Evolutionary conservation across 2,797 vertebrate genomes (phyloP).

Genomic region (Graptemys geographica): DNA sequence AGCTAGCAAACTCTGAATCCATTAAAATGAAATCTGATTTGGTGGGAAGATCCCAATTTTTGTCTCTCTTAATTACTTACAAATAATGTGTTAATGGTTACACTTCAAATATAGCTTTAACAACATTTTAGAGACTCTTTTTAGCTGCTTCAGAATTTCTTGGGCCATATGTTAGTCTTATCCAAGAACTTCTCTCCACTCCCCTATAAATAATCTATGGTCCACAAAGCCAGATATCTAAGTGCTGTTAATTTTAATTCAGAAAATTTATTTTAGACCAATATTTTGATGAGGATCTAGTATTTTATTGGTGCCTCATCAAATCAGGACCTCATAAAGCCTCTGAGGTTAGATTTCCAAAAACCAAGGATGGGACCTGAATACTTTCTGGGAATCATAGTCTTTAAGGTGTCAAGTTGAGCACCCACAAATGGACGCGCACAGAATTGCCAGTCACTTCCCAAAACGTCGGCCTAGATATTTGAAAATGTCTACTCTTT

Average conservation of each 20-base stretch:
- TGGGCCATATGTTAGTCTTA: not conserved
- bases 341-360: not conserved
- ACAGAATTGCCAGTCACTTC: not conserved
- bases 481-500: not conserved
- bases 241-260: not conserved
- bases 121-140: not conserved
- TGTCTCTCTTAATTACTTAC: not conserved
- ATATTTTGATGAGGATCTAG: not conserved
- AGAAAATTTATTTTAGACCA: not conserved
- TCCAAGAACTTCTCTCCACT: not conserved
- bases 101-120: not conserved
- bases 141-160: accelerated
- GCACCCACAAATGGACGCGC: not conserved
- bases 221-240: not conserved
- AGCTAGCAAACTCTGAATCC: not conserved
- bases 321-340: not conserved
- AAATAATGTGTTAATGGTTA: not conserved
- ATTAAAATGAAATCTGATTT: not conserved
- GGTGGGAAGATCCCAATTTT: not conserved
- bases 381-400: not conserved
- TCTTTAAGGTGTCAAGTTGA: not conserved
- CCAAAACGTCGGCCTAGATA: not conserved
- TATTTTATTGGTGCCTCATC: not conserved
- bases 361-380: not conserved
- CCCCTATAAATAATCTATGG: not conserved